Conservation (phyloP, 2,888 invertebrate species). For the Philhelius pedissequus region DNA sequence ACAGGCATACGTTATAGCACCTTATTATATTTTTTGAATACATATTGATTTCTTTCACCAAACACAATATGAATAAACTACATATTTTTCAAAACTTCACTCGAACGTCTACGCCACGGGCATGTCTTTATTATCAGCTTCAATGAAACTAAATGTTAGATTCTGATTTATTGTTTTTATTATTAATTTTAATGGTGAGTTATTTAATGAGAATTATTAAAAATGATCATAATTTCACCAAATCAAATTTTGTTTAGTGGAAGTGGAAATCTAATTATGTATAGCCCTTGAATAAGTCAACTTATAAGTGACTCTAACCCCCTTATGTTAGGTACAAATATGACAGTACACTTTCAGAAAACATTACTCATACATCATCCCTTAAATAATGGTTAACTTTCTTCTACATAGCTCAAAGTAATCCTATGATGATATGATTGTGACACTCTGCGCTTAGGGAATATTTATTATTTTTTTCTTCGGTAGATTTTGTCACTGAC, state of each 20-base stretch:
- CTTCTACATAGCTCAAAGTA: slow-evolving; percentile 11
- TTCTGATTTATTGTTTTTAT: too few species aligned
- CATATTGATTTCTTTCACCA: too few species aligned
- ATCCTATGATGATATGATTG: slow-evolving; percentile 17
- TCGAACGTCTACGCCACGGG: too few species aligned
- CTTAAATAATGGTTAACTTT: slow-evolving; percentile 11
- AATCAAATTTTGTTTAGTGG: not conserved
- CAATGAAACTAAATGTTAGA: too few species aligned
- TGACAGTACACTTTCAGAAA: slow-evolving; percentile 22
- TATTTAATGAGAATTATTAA: not conserved
- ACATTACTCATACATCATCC: slow-evolving; percentile 51
- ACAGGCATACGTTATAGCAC: too few species aligned
- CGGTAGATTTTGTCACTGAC: slow-evolving; percentile 32
- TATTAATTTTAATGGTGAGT: too few species aligned
- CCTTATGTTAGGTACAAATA: too few species aligned
- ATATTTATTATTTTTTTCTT: slow-evolving; percentile 53
- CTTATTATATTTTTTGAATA: too few species aligned
- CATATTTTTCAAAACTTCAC: too few species aligned
- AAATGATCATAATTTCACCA: too few species aligned
- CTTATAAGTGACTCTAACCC: not conserved
- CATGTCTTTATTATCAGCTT: too few species aligned
- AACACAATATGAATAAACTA: too few species aligned
- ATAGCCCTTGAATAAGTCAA: not conserved
- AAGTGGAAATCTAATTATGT: not conserved
- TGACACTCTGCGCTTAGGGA: slow-evolving; percentile 35